Base-by-base conservation (phyloP, 2,888 invertebrate genomes). In the Pollenia labialis region DNA sequence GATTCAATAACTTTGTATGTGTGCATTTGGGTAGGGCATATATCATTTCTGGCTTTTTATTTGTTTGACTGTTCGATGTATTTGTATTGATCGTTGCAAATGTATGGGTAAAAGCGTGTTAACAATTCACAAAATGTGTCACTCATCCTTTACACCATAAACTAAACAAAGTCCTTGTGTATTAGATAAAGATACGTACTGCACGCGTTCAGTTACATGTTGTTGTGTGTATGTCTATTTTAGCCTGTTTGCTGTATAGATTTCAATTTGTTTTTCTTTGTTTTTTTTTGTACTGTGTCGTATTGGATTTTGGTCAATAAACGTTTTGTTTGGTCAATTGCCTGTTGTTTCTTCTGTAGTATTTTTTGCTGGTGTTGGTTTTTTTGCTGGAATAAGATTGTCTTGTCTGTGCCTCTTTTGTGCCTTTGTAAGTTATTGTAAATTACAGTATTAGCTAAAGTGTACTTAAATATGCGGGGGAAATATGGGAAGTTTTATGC, bases 231-330 rank as follows among this genome's bases (percentile, higher is more conserved):
- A 40, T 66, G 18, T 48, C n/a, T n/a, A 9, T 16, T 62, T 62
- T 18, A 60, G 40, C 48, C 23, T 58, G 1, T 48, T 74, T 74
- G 50, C 12, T 12, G 68, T 60, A 68, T 32, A 62, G 44, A 81
- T 77, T 71, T 71, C 83, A 77, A 66, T 83, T 83, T 58, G 50
- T 68, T 82, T 3, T 23, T 2, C 2, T 23, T 32, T 32, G 4
- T 32, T 76, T 32, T 32, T 32, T 32, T 76, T 62, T 68, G 69
- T 71, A 40, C 14, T 60, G 16, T 44, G 76, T 82, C 64, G 46
- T 54, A 64, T 64, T 68, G 84, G 66, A 84, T 84, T 83, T 84
- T 84, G 68, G 84, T 79, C 69, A 79, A 79, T 74, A 79, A 60
- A 74, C 32, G 66, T 68, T 84, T 80, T 72, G 72, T 79, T 84